Base-by-base conservation (phyloP, 2,888 invertebrate genomes). In the Agrotis exclamationis region DNA sequence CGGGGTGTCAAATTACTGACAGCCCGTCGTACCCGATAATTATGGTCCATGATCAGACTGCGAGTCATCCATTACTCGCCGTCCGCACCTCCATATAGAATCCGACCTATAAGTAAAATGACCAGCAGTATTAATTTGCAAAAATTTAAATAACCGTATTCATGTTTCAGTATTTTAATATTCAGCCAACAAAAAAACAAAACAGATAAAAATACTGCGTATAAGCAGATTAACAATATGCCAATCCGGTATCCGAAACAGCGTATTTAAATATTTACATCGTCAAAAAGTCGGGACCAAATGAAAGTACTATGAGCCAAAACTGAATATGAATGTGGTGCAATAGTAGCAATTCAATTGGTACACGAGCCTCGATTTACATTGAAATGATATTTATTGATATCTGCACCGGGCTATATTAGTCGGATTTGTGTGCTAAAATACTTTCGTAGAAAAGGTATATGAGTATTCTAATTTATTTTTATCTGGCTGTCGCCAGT, bases 371-470 rank as follows among this genome's bases (percentile, higher is more conserved):
- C 66, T 45, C 64, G 57, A 85, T 84, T 83, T 83, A 78, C 78
- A 83, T 84, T 60, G 57, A 71, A 83, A 84, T 84, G 70, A 71
- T 69, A 65, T 60, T 80, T 79, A 76, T 79, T 72, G 80, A 81
- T 79, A 79, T 69, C 57, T 54, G 65, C 45, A 68, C 62, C 56
- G 24, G 66, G 45, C 48, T 24, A 53, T 65, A 58, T 51, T 70
- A 62, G 45, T 18, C 33, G 16, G 16, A 24, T 63, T 56, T 75
- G 44, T 48, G 75, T 44, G 56, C 13, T 22, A 62, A 79, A 64
- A 63, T 11, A 50, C 48, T 74, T 63, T 57, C 11, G 3, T n/a
- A n/a, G n/a, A n/a, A n/a, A n/a, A n/a, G n/a, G n/a, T 20, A 1
- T 13, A 3, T 39, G 16, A 1, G 18, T 33, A 13, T 57, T 24